Evolutionary conservation across 92 coral and sea anemone species (phyloP).

Genomic region (Virgularia gustaviana): DNA sequence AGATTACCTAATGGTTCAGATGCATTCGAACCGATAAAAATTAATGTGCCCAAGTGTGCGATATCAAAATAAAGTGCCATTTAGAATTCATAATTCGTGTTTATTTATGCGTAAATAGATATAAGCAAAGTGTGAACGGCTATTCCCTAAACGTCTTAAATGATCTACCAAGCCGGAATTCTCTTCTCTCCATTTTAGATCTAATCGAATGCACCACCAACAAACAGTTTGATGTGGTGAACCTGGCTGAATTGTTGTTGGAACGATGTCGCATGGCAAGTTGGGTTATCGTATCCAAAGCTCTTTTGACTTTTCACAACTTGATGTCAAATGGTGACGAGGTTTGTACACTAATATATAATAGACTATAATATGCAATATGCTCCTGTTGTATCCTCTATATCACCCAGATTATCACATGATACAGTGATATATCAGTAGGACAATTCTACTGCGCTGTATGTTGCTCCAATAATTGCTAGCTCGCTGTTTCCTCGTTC

Average conservation of each 20-base stretch:
- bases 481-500: no score
- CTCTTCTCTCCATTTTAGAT: conserved; percentile 61
- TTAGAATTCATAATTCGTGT: no score
- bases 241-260: conserved; percentile 81
- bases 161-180: not conserved
- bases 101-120: no score
- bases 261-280: conserved; percentile 91
- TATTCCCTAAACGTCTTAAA: not conserved
- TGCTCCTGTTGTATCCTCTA: not conserved
- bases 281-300: conserved; percentile 96
- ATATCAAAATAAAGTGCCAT: no score
- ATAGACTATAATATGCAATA: not conserved
- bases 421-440: no score
- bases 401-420: not conserved
- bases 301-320: conserved; percentile 89
- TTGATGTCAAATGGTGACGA: conserved; percentile 88
- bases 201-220: conserved; percentile 77
- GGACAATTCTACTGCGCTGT: no score
- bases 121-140: no score
- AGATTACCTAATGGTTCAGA: no score
- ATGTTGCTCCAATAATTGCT: no score
- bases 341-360: no score
- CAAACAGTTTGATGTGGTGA: conserved; percentile 73
- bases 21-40: no score
- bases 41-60: no score